Base-by-base conservation (phyloP, 2,888 invertebrate genomes). In the Nomada ferruginata region DNA sequence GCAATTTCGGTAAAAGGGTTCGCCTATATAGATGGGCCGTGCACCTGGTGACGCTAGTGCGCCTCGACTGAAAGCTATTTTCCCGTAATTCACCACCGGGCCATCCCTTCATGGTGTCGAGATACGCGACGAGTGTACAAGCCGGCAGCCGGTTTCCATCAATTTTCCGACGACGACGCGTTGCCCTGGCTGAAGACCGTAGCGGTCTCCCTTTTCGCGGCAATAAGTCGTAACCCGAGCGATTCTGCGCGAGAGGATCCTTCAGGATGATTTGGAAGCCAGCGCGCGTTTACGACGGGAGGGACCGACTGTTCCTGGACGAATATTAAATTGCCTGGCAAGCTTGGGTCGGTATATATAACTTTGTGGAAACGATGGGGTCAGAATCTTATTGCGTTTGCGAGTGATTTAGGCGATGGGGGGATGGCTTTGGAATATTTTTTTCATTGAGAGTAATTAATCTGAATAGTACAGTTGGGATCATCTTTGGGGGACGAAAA, bases 1-100 rank as follows among this genome's bases (percentile, higher is more conserved):
- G 92, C 92, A 93, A 93, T 93, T 93, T 92, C 89, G 89, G 92
- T 93, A 92, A 93, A 93, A 93, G 93, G 93, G 92, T 93, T 93
- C 91, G 78, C 87, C 90, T 90, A 91, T 92, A 91, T 88, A 85
- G 61, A 72, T 68, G 52, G 87, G 76, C 83, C 77, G 89, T 78
- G 89, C 92, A 92, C 92, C 92, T 91, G 92, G 91, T 92, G 92
- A 92, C 91, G 90, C 52, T 76, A 55, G 55, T 68, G 83, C 82
- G 88, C 87, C 88, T 86, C 88, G 80, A 87, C 92, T 92, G 90
- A 92, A 92, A 92, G 92, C 92, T 89, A 90, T 90, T 91, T 91
- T 89, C 89, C 86, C 89, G 86, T 90, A 90, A 91, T 92, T 91
- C 90, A 90, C 86, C 88, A 88, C 86, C 88, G 88, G 82, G 80